Conservation (phyloP, 2,113 vertebrate species). For the Glaucomys volans region DNA sequence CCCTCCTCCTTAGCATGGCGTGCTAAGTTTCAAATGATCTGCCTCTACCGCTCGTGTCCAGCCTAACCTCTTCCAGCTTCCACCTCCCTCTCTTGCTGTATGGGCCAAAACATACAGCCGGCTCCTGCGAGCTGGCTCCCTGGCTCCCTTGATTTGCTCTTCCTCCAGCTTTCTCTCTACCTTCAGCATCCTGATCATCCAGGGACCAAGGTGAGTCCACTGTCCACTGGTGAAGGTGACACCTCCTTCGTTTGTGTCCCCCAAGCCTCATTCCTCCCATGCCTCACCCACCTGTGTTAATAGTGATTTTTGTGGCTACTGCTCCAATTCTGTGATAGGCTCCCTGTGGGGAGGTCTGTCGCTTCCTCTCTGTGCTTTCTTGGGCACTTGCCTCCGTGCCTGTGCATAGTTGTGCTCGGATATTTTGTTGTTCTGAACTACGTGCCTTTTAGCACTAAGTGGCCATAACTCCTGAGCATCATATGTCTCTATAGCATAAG, state of each 20-base stretch:
- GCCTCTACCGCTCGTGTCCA: neutral
- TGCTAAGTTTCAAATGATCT: neutral
- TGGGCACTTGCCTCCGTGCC: neutral
- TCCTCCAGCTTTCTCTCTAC: neutral
- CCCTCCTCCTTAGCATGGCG: neutral
- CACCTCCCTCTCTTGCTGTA: neutral
- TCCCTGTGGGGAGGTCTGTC: neutral
- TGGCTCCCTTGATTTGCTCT: neutral
- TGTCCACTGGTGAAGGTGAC: neutral
- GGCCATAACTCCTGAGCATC: neutral
- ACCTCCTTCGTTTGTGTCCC: neutral
- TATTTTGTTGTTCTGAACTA: neutral
- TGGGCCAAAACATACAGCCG: too few species aligned
- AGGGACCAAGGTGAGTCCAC: neutral
- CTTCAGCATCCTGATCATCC: neutral
- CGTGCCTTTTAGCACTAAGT: neutral
- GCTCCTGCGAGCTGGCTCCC: too few species aligned
- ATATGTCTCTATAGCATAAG: neutral
- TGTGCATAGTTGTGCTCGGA: neutral
- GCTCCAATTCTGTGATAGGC: neutral
- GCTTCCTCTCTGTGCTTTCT: neutral
- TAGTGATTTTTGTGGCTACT: neutral
- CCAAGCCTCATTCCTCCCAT: neutral
- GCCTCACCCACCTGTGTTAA: neutral
- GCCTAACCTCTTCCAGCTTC: too few species aligned